phyloP scores from a whole-genome alignment of 2,888 invertebrate species.

The Tiphia femorata region DNA sequence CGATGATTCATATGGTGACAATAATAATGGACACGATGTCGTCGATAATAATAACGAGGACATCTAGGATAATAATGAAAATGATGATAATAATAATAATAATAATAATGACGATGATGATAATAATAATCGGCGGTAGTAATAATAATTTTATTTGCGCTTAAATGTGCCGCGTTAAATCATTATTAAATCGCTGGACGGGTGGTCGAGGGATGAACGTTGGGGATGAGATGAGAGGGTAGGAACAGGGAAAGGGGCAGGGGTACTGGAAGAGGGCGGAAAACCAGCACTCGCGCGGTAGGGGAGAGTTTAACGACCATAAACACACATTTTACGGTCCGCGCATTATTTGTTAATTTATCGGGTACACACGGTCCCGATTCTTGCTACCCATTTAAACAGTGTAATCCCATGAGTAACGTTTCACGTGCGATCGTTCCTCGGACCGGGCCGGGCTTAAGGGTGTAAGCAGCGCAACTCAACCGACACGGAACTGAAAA shows the following conservation, averaged over 20 bases:
- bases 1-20: too few species aligned
- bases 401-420: slow-evolving; percentile 12
- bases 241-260: slow-evolving; percentile 19
- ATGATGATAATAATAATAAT: slow-evolving; percentile 41
- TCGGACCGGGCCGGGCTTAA: neutral
- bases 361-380: slow-evolving; percentile 29
- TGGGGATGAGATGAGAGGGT: neutral
- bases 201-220: slow-evolving; percentile 9
- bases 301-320: slow-evolving; percentile 32
- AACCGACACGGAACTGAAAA: slow-evolving; percentile 30
- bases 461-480: neutral
- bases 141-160: slow-evolving; percentile 46
- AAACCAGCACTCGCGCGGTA: slow-evolving; percentile 4
- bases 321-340: slow-evolving; percentile 45
- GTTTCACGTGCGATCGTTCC: slow-evolving; percentile 3
- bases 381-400: slow-evolving; percentile 25
- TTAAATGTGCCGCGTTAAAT: slow-evolving; percentile 39
- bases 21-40: slow-evolving; percentile 35
- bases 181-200: slow-evolving; percentile 40
- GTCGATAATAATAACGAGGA: slow-evolving; percentile 32
- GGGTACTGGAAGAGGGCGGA: neutral
- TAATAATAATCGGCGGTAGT: slow-evolving; percentile 47
- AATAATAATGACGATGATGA: slow-evolving; percentile 38
- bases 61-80: slow-evolving; percentile 22
- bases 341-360: slow-evolving; percentile 44